These are phyloP conservation scores for Parauchenoglanis punctatus DNA, from an alignment of 2,797 vertebrate genomes.

Conservation along the genomic window DNA sequence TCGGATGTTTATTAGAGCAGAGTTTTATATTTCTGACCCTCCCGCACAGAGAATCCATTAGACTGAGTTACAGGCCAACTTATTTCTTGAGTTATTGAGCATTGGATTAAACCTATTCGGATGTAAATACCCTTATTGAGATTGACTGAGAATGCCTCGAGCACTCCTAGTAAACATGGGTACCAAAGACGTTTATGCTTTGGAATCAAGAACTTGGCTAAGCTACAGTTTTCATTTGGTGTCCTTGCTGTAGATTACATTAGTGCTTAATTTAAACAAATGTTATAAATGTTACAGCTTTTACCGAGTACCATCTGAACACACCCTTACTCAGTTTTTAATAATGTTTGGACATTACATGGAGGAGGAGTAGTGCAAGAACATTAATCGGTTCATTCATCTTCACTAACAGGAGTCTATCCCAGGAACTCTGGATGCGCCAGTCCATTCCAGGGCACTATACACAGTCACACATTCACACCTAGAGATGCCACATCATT, in stretches of 20 bases:
- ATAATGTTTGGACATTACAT: neutral
- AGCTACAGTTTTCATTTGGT: neutral
- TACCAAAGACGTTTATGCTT: neutral
- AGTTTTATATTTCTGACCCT: neutral
- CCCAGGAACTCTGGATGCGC: neutral
- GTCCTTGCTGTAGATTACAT: neutral
- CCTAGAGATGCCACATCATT: neutral
- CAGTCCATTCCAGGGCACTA: neutral
- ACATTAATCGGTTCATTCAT: neutral
- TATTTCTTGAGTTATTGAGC: neutral
- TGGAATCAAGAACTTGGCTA: neutral
- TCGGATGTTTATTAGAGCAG: neutral
- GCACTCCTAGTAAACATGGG: neutral
- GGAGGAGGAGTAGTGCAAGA: too few species aligned
- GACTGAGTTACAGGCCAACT: neutral
- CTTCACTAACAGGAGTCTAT: neutral
- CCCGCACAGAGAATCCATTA: neutral
- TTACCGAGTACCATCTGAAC: neutral
- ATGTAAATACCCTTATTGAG: neutral
- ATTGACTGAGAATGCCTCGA: neutral
- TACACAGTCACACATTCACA: neutral
- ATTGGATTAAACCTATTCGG: neutral
- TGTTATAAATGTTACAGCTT: neutral
- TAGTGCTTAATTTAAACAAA: neutral
- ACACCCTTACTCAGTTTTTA: neutral